Conservation (phyloP, 1,140 invertebrate genomes). For the Eumaeus atala region DNA sequence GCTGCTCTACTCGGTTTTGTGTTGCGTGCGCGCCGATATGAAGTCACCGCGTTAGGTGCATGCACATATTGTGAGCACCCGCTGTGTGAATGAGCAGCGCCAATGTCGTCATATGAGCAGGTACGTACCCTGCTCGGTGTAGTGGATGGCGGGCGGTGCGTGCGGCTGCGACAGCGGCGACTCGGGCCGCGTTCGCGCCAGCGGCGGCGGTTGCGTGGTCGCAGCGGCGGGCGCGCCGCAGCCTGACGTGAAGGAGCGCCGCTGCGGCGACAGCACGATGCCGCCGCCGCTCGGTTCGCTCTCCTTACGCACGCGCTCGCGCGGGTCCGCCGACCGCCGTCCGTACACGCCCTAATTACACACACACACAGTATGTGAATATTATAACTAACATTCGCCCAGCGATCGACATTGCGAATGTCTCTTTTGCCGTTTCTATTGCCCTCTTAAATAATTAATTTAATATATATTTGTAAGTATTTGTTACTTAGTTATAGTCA, state of each 20-base stretch:
- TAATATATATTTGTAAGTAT: too few species aligned
- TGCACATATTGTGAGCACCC: too few species aligned
- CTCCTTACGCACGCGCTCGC: slow-evolving; percentile 86
- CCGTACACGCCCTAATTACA: slow-evolving; percentile 37
- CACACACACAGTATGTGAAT: neutral
- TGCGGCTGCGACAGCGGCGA: slow-evolving; percentile 70
- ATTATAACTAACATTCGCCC: too few species aligned
- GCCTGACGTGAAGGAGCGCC: slow-evolving; percentile 84
- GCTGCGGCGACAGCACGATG: slow-evolving; percentile 87
- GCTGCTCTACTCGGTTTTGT: too few species aligned
- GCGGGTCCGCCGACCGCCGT: slow-evolving; percentile 81
- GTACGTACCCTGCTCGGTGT: slow-evolving; percentile 50
- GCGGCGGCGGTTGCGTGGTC: slow-evolving; percentile 60
- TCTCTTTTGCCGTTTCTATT: too few species aligned
- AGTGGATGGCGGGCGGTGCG: slow-evolving; percentile 29
- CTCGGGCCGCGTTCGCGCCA: slow-evolving; percentile 70
- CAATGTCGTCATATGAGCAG: neutral
- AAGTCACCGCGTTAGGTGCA: too few species aligned
- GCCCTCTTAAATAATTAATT: too few species aligned
- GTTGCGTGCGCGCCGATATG: too few species aligned
- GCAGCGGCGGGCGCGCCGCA: slow-evolving; percentile 78
- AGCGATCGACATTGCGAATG: too few species aligned
- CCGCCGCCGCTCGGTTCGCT: slow-evolving; percentile 77
- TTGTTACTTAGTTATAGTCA: too few species aligned
- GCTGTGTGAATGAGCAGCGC: too few species aligned